Evolutionary conservation across 2,888 invertebrate genomes (phyloP), one percentile per base, ranked within the genome.

Genomic region (Himalopsyche anomala): DNA sequence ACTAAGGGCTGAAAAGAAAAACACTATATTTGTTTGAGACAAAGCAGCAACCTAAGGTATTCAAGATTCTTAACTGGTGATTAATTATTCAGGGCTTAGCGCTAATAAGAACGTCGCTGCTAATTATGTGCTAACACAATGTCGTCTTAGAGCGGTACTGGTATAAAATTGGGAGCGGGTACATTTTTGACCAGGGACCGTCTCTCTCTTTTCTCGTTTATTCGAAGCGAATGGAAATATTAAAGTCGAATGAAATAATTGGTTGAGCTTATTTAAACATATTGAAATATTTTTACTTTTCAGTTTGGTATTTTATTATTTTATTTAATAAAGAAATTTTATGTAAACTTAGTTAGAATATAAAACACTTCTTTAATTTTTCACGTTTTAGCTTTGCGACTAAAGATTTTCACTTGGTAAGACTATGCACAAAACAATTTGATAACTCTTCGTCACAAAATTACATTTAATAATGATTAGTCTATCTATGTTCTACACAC

Each of bases 61-160:
- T 92, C 91, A 90, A 92, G 92, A 92, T 93, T 92, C 93, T 90
- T 90, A 90, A 91, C 90, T 89, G 89, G 89, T 88, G 90, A 90
- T 91, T 90, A 90, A 91, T 91, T 91, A 91, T 92, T 91, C 90
- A 90, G 90, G 89, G 89, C 89, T 90, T 89, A 89, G 89, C 89
- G 90, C 90, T 91, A 91, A 91, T 91, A 91, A 91, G 91, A 91
- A 90, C 91, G 90, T 90, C 89, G 89, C 89, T 90, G 91, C 91
- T 93, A 93, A 93, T 93, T 92, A 92, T 91, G 92, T 89, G 90
- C 91, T 91, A 91, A 91, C 91, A 91, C 91, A 90, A 92, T 92
- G 91, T 91, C 92, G 92, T 92, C 92, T 92, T 92, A 92, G 91
- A 92, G 91, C 87, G 91, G 91, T 90, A 19, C 19, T 62, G 9